Evolutionary conservation across 2,797 vertebrate genomes (phyloP), one percentile per base, ranked within the genome.

Genomic region (Argyrosomus regius): DNA sequence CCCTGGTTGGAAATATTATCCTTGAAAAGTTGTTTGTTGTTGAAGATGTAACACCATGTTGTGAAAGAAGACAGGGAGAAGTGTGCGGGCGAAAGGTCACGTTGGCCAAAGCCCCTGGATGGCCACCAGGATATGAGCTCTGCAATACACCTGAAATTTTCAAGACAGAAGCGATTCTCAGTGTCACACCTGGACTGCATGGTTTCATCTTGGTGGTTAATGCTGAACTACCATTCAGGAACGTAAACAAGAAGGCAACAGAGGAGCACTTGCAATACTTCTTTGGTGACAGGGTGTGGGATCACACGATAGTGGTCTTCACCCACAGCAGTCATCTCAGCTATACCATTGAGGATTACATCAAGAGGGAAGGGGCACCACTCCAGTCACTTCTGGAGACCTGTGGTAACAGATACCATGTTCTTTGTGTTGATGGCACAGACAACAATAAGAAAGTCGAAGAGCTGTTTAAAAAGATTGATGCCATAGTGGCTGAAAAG

Each of bases 1-100:
- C 85, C 14, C 78, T 82, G 0, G 77, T 76, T 17, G 90, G 91
- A 24, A 93, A 92, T 70, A 88, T 73, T 72, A 82, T 93, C 65
- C 80, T 93, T 6, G 80, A 89, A 17, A 5, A 16, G 2, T 50
- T 0, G 0, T 94, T 92, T 81, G 0, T 0, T 7, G 83, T 66
- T 1, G 0, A 0, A 5, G 0, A 65, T 48, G 41, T 28, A 17
- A 16, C 39, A 0, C 71, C 7, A 0, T 0, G 6, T 1, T 12
- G 0, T 0, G 80, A 85, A 84, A 85, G 1, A 16, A n/a, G 62
- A 41, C 70, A 76, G 8, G 67, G 49, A 20, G 56, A 82, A 11
- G 57, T 56, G 3, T 46, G 35, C 0, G 65, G 31, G n/a, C 77
- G 24, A 41, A 77, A 71, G 22, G 10, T 93, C 0, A 61, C 53